phyloP scores from a whole-genome alignment of 2,797 vertebrate species.

The Botia kubotai region DNA sequence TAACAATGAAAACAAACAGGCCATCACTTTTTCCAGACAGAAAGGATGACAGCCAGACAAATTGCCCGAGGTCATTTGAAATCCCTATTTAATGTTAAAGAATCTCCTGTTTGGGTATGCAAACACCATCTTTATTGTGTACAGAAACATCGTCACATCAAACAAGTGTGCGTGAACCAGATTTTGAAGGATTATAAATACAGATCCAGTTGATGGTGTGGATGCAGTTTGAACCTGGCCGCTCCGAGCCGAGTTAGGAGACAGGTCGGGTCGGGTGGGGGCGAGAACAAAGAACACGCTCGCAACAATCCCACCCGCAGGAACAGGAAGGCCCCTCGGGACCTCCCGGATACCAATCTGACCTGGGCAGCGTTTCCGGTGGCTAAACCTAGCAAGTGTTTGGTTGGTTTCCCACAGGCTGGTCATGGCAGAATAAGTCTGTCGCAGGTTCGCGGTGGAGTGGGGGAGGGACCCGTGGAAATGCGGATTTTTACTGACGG shows the following conservation, averaged over 20 bases:
- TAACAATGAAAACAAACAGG: slow-evolving; percentile 36
- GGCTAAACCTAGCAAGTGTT: slow-evolving; percentile 46
- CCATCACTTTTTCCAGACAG: slow-evolving; percentile 19
- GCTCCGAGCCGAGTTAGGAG: slow-evolving; percentile 55
- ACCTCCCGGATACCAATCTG: slow-evolving; percentile 70
- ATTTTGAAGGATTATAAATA: neutral
- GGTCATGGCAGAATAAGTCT: neutral
- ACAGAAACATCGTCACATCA: slow-evolving; percentile 4
- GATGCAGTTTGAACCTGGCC: slow-evolving; percentile 59
- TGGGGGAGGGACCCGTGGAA: neutral
- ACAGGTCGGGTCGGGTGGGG: slow-evolving; percentile 56
- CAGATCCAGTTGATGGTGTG: slow-evolving; percentile 18
- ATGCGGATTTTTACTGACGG: neutral
- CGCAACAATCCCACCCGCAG: slow-evolving; percentile 78
- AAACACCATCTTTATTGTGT: neutral
- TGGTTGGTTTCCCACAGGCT: slow-evolving; percentile 45
- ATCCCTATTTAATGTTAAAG: slow-evolving; percentile 20
- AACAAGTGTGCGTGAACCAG: slow-evolving; percentile 2
- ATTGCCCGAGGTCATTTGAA: neutral
- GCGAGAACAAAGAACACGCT: slow-evolving; percentile 56
- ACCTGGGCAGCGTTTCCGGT: slow-evolving; percentile 68
- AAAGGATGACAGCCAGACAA: slow-evolving; percentile 24
- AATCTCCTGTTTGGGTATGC: slow-evolving; percentile 21
- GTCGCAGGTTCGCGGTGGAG: slow-evolving; percentile 1
- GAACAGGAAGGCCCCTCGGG: slow-evolving; percentile 77